Base-by-base conservation (phyloP, 2,888 invertebrate genomes). In the Rhamnusium bicolor region DNA sequence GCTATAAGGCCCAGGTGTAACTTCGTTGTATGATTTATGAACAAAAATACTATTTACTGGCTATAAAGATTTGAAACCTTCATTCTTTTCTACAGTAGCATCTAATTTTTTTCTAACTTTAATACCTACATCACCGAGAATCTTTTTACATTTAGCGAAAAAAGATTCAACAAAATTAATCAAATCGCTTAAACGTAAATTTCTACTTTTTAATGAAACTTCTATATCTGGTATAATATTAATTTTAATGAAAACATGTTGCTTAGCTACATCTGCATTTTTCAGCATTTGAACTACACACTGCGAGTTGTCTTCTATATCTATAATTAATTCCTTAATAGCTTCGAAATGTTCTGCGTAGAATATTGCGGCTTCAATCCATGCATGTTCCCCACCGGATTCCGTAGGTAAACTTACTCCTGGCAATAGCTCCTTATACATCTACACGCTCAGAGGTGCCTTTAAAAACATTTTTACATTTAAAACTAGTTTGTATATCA, bases 351-450 rank as follows among this genome's bases (percentile, higher is more conserved):
- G n/a, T n/a, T n/a, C n/a, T n/a, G n/a, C n/a, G n/a, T n/a, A n/a
- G n/a, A n/a, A n/a, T n/a, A n/a, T n/a, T n/a, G n/a, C n/a, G n/a
- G n/a, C n/a, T n/a, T n/a, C n/a, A n/a, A n/a, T n/a, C n/a, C n/a
- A n/a, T n/a, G n/a, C n/a, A n/a, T n/a, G 84, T 29, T 18, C 32
- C 32, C 8, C 8, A 32, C 79, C 74, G 1, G 82, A 80, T 40
- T 81, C 74, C 5, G 81, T 81, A 21, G 65, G 70, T 60, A 73
- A 49, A 53, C 56, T 62, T 3, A 70, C 18, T 56, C 65, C 61
- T 66, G 73, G 66, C 14, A 61, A 46, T 65, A n/a, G 51, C 46
- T 75, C 75, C 40, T 65, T 72, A 63, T 70, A 75, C 54, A 70
- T 51, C 51, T 73, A 83, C 63, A 67, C 84, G 83, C n/a, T n/a